Percentiles rank a stretch among this genome's conserved stretches.
Evolutionary conservation across 2,113 vertebrate genomes (phyloP).

Genomic region (Eupsittula cactorum): DNA sequence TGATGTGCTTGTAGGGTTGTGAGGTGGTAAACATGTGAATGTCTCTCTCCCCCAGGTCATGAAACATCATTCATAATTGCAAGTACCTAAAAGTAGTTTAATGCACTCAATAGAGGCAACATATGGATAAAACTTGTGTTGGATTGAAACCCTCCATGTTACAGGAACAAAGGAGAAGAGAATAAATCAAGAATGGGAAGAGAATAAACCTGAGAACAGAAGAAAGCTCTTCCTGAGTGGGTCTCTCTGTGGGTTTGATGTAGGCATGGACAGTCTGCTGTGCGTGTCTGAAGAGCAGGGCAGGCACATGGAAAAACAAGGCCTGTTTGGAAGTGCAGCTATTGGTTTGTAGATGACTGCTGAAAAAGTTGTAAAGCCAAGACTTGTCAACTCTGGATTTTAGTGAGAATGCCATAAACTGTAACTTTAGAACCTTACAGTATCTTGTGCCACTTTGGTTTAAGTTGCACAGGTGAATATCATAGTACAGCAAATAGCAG

Average conservation of each 20-base stretch:
- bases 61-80: neutral
- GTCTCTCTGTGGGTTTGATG: neutral
- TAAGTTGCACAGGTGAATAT: neutral
- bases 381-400: neutral
- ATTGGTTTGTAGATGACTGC: neutral
- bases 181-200: neutral
- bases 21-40: rapidly evolving
- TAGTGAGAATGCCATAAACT: neutral
- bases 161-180: neutral
- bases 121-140: neutral
- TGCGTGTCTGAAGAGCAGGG: neutral
- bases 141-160: neutral
- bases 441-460: neutral
- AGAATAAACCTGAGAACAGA: neutral
- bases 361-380: neutral
- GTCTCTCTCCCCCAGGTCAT: neutral
- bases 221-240: neutral
- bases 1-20: neutral
- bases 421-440: neutral
- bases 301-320: neutral
- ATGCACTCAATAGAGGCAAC: neutral
- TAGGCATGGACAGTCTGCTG: neutral
- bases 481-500: neutral
- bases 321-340: neutral
- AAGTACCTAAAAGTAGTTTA: neutral